A percentile compares a stretch with the other conserved stretches of the same genome.
Evolutionary conservation across 2,888 invertebrate species (phyloP).

Genomic region (Rhimphoctona megacephalus): DNA sequence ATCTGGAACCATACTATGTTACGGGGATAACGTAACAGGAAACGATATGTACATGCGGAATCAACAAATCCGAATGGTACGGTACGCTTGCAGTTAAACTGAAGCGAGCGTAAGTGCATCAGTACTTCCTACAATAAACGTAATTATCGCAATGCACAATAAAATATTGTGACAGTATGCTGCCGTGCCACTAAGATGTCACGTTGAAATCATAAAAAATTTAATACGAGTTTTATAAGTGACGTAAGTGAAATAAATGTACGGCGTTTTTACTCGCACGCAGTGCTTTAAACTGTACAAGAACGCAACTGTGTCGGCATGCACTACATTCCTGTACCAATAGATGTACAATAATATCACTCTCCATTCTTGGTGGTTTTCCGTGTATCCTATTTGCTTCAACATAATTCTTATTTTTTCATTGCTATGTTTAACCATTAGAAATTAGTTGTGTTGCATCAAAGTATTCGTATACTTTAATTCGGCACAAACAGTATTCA

Average conservation of each 20-base stretch:
- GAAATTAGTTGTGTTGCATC: slow-evolving; percentile 38
- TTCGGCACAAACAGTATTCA: slow-evolving; percentile 29
- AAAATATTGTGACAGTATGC: too few relatives aligned
- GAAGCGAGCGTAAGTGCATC: too few relatives aligned
- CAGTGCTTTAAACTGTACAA: slow-evolving; percentile 31
- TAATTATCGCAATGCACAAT: too few relatives aligned
- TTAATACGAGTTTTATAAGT: slow-evolving; percentile 34
- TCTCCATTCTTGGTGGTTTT: slow-evolving; percentile 38
- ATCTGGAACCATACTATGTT: too few relatives aligned
- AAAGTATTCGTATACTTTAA: slow-evolving; percentile 28
- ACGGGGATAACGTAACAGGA: too few relatives aligned
- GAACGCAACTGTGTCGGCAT: slow-evolving; percentile 39
- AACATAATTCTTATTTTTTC: slow-evolving; percentile 28
- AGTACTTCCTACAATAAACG: too few relatives aligned
- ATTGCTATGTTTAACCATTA: slow-evolving; percentile 30
- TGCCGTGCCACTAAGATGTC: slow-evolving; percentile 8
- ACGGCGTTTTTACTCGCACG: slow-evolving; percentile 42
- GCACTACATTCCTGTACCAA: slow-evolving; percentile 21
- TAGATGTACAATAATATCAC: slow-evolving; percentile 35
- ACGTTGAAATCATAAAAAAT: slow-evolving; percentile 33
- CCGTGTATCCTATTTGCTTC: slow-evolving; percentile 37
- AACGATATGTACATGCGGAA: too few relatives aligned
- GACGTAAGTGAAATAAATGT: slow-evolving; percentile 44
- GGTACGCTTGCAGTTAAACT: too few relatives aligned
- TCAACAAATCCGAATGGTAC: too few relatives aligned